A percentile compares a stretch with the other conserved stretches of the same genome.
Conservation (phyloP, 2,888 invertebrate genomes). For the Biston betularia region DNA sequence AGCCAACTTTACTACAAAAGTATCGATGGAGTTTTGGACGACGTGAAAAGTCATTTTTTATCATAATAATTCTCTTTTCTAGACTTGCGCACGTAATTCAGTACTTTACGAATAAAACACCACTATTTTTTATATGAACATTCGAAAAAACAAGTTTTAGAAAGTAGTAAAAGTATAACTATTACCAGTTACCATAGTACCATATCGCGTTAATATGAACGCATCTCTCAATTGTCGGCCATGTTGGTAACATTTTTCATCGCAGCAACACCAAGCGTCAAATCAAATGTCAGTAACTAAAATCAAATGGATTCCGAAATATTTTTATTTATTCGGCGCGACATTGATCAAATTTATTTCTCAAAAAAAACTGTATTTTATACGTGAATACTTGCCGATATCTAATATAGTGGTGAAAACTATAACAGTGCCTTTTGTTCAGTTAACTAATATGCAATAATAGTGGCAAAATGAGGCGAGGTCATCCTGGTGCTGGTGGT, state of each 20-base stretch:
- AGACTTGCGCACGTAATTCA: no score
- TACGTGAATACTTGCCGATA: slow-evolving; percentile 1
- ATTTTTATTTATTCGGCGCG: slow-evolving; percentile 64
- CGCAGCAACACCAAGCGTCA: slow-evolving; percentile 17
- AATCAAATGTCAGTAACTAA: slow-evolving; percentile 33
- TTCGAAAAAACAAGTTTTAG: no score
- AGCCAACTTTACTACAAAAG: no score
- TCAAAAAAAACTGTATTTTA: slow-evolving; percentile 20
- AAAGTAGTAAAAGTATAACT: no score
- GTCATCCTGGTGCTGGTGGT: slow-evolving; percentile 75
- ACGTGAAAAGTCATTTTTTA: no score
- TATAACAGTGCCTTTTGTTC: slow-evolving; percentile 25
- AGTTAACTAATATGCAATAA: slow-evolving; percentile 63
- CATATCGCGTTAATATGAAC: slow-evolving; percentile 7
- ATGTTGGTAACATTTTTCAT: slow-evolving; percentile 10
- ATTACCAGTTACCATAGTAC: no score
- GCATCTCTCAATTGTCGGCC: not conserved
- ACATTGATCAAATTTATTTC: slow-evolving; percentile 63
- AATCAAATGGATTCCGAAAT: slow-evolving; percentile 56
- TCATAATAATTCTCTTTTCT: no score
- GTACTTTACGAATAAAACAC: no score
- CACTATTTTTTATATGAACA: no score
- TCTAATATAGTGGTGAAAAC: slow-evolving; percentile 7
- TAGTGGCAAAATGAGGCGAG: slow-evolving; percentile 77
- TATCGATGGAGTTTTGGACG: no score